phyloP scores from a whole-genome alignment of 1,140 invertebrate species.

The Drosophila gunungcola region DNA sequence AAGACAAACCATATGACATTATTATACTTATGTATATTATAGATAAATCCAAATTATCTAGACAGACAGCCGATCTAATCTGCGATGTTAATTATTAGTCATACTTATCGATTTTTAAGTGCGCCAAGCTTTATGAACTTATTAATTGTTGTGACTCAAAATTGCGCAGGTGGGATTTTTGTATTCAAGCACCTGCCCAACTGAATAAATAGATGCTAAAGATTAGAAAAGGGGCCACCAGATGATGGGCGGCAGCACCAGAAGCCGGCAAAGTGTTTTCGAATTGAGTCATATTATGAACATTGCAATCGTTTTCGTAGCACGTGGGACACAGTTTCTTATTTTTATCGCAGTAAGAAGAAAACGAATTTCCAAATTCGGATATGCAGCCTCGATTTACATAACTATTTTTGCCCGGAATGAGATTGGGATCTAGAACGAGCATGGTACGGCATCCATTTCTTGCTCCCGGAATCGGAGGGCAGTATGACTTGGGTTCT shows the following conservation, averaged over 20 bases:
- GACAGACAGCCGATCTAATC: not conserved
- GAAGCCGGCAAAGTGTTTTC: not conserved
- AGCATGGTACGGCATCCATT: slow-evolving; percentile 22
- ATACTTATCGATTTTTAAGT: slow-evolving; percentile 21
- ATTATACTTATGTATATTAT: not conserved
- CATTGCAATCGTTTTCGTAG: slow-evolving; percentile 48
- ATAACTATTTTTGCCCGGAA: slow-evolving; percentile 40
- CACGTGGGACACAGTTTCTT: slow-evolving; percentile 50
- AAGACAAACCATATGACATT: not conserved
- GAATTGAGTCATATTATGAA: slow-evolving; percentile 10
- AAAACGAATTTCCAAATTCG: slow-evolving; percentile 34
- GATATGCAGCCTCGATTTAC: slow-evolving; percentile 63
- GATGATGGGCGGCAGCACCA: not conserved
- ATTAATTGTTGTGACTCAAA: slow-evolving; percentile 19
- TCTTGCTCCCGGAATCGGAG: not conserved
- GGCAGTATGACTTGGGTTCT: not conserved
- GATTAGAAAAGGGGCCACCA: slow-evolving; percentile 10
- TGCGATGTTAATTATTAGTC: slow-evolving; percentile 5
- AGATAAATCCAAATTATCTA: not conserved
- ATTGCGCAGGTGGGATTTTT: not conserved
- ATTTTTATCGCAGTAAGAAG: slow-evolving; percentile 45
- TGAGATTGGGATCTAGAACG: not conserved
- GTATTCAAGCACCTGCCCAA: slow-evolving; percentile 11
- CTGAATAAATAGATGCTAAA: slow-evolving; percentile 8
- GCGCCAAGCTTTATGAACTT: not conserved